These are phyloP conservation scores for Drosophila lutescens DNA, from an alignment of 2,888 invertebrate species.

Conservation along the genomic window DNA sequence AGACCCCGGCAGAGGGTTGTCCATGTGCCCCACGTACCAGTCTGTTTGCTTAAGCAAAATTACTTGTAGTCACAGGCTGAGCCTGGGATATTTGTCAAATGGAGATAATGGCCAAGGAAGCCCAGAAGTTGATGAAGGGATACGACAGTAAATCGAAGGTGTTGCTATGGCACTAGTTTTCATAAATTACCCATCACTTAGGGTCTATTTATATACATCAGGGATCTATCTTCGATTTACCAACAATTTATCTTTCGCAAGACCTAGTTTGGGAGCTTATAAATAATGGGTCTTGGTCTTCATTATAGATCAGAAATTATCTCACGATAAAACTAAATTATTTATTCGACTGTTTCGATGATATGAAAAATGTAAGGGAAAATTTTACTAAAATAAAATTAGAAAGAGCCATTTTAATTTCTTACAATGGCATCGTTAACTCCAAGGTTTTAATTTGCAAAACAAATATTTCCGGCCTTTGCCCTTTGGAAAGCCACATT, in stretches of 20 bases:
- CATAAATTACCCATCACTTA: slow-evolving; percentile 26
- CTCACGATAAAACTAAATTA: too few relatives aligned
- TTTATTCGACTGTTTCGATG: too few relatives aligned
- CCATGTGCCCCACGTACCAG: slow-evolving; percentile 32
- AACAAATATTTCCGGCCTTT: not conserved
- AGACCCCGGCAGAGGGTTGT: slow-evolving; percentile 17
- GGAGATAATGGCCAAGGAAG: slow-evolving; percentile 22
- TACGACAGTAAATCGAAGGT: slow-evolving; percentile 34
- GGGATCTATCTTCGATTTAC: not conserved
- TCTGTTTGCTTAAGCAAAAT: slow-evolving; percentile 33
- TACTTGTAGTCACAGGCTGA: slow-evolving; percentile 29
- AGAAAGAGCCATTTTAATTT: not conserved
- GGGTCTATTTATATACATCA: slow-evolving; percentile 21
- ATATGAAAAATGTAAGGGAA: too few relatives aligned
- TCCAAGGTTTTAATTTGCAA: not conserved
- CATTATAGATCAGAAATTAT: not conserved
- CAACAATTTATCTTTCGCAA: slow-evolving; percentile 14
- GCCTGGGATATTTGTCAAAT: slow-evolving; percentile 35
- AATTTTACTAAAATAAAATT: too few relatives aligned
- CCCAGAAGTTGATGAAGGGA: slow-evolving; percentile 15
- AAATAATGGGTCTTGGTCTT: not conserved
- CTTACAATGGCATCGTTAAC: not conserved
- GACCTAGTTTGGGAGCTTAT: slow-evolving; percentile 1
- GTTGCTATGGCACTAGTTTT: slow-evolving; percentile 22
- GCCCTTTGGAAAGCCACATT: not conserved